phyloP scores from a whole-genome alignment of 1,140 invertebrate species.

The Hermatobates lingyangjiaoensis region DNA sequence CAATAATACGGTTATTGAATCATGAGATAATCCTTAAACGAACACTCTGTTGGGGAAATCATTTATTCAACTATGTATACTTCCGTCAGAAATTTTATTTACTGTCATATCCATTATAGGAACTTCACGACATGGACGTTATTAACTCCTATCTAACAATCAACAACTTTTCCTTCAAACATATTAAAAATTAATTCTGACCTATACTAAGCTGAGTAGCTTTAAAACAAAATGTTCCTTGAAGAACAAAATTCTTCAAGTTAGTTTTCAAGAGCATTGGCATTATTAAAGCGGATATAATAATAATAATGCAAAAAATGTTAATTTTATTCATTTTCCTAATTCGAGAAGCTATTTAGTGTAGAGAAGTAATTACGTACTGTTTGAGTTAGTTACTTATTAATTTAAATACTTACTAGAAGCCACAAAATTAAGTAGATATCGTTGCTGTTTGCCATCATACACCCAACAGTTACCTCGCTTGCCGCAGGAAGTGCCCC shows the following conservation, averaged over 20 bases:
- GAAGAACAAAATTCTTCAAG: neutral
- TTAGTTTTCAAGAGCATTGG: neutral
- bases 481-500: conserved; percentile 21
- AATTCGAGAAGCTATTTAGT: neutral
- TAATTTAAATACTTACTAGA: conserved; percentile 15
- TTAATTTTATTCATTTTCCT: neutral
- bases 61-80: too few relatives aligned
- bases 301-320: neutral
- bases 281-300: neutral
- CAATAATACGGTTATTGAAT: too few relatives aligned
- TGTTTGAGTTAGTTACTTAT: neutral
- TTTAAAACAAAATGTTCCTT: neutral
- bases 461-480: conserved; percentile 23
- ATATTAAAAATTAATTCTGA: too few relatives aligned
- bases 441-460: conserved; percentile 18
- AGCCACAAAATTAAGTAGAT: conserved; percentile 17
- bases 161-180: too few relatives aligned
- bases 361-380: too few relatives aligned
- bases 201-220: too few relatives aligned
- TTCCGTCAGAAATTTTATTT: too few relatives aligned
- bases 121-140: too few relatives aligned
- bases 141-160: too few relatives aligned
- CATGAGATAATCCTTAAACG: too few relatives aligned
- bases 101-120: too few relatives aligned
- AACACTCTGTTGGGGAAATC: too few relatives aligned